Conservation (phyloP, 2,113 vertebrate species). For the Megaptera novaeangliae region DNA sequence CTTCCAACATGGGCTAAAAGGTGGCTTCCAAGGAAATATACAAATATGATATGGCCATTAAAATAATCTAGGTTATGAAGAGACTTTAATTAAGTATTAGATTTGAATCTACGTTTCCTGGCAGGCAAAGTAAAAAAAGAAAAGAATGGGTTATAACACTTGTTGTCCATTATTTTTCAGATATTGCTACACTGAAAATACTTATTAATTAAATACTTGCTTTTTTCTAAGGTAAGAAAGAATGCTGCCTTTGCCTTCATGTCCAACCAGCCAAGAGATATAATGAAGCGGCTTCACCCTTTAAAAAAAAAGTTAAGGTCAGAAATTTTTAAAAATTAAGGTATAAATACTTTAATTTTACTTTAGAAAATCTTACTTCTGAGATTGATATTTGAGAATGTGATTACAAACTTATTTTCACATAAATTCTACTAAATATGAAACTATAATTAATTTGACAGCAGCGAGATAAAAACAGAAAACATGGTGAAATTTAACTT, state of each 20-base stretch:
- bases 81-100: slow-evolving; percentile 16
- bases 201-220: slow-evolving; percentile 80
- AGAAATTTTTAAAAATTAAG: slow-evolving; percentile 36
- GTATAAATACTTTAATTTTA: background rate
- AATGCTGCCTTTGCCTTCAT: slow-evolving; percentile 96
- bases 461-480: slow-evolving; percentile 34
- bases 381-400: background rate
- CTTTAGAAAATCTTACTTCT: slow-evolving; percentile 21
- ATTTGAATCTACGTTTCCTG: background rate
- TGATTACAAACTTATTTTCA: slow-evolving; percentile 22
- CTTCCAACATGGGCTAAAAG: background rate
- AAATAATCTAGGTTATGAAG: background rate
- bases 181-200: background rate
- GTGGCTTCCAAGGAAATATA: background rate
- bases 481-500: background rate
- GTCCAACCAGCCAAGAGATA: slow-evolving; percentile 96
- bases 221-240: slow-evolving; percentile 93
- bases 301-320: slow-evolving; percentile 54
- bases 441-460: slow-evolving; percentile 57
- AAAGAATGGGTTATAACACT: background rate
- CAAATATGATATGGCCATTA: background rate
- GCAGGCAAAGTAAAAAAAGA: background rate
- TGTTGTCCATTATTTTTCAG: slow-evolving; percentile 2
- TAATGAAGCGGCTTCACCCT: slow-evolving; percentile 98
- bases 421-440: slow-evolving; percentile 29